Evolutionary conservation across 2,797 vertebrate genomes (phyloP), one percentile per base, ranked within the genome.

Genomic region (Pogoniulus pusillus): DNA sequence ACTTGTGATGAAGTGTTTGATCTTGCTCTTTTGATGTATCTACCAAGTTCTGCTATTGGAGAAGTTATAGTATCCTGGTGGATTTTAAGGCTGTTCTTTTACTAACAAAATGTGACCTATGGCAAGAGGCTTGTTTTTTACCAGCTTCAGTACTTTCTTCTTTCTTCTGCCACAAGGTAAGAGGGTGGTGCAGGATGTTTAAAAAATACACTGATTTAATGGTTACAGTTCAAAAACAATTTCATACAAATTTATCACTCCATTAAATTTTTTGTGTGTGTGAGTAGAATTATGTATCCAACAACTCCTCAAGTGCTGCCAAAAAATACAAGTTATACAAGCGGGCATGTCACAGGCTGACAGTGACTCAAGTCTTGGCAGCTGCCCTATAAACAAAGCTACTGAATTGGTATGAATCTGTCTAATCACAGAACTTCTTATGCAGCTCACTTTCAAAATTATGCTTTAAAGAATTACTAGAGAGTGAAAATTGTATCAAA

Each of bases 361-460:
- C 78, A 22, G 76, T 96, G 96, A 96, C 76, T 97, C 95, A 96
- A 1, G 17, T 34, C 24, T 94, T 97, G 95, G 93, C 95, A 93
- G 51, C 58, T 53, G 54, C 64, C 51, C 12, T 32, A 7, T 95
- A 96, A 96, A 94, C 59, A 96, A 90, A 96, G 82, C 94, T 96
- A 96, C 94, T 89, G 81, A 90, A 72, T 90, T 82, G 72, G 51
- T 81, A 75, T 73, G 70, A 64, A 75, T 80, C 43, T 87, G 77
- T 55, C 75, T 87, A 34, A 66, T 86, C 81, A 69, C 5, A 12
- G 32, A 62, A 24, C 8, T 55, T 82, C 85, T 88, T 80, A 59
- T 53, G 85, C 35, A 82, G 45, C 27, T 95, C 29, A 37, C 63
- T 94, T 77, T 54, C 10, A 87, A 80, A 87, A 29, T 30, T 19